Percentiles rank a stretch among this genome's conserved stretches.
Evolutionary conservation across 2,888 invertebrate genomes (phyloP).

Genomic region (Dolomedes plantarius): DNA sequence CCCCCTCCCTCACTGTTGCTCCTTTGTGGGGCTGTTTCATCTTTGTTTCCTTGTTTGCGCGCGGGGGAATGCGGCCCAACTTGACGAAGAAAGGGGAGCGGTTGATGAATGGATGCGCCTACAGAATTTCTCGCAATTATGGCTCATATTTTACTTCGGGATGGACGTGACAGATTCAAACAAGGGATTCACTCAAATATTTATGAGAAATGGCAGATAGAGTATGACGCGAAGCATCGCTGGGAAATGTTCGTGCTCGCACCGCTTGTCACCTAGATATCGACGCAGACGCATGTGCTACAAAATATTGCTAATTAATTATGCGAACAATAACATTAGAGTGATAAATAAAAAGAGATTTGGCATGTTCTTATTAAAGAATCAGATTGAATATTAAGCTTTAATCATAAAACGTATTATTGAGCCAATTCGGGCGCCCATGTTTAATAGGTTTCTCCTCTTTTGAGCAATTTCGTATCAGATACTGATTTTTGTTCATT

Average conservation of each 20-base stretch:
- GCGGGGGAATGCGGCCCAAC: slow-evolving; percentile 29
- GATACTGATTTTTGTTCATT: too few relatives aligned
- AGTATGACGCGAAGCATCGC: too few relatives aligned
- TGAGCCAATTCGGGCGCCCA: too few relatives aligned
- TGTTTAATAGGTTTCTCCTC: too few relatives aligned
- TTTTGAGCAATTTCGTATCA: too few relatives aligned
- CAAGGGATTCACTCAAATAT: slow-evolving; percentile 15
- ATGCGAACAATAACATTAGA: not conserved
- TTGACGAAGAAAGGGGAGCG: slow-evolving; percentile 60
- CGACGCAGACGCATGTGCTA: too few relatives aligned
- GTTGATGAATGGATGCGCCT: slow-evolving; percentile 56
- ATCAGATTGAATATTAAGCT: too few relatives aligned
- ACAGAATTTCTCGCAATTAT: slow-evolving; percentile 67
- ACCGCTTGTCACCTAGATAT: not conserved
- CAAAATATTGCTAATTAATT: slow-evolving; percentile 7
- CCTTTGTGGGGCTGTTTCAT: slow-evolving; percentile 1
- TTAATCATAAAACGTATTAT: too few relatives aligned
- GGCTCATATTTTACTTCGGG: slow-evolving; percentile 69
- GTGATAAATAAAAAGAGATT: too few relatives aligned
- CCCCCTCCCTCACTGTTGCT: not conserved
- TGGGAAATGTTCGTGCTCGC: not conserved
- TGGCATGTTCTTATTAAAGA: too few relatives aligned
- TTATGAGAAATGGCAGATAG: not conserved
- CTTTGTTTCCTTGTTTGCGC: slow-evolving; percentile 3
- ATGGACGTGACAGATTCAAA: slow-evolving; percentile 58